Evolutionary conservation across 2,888 invertebrate genomes (phyloP).

Genomic region (Limnephilus auricula): DNA sequence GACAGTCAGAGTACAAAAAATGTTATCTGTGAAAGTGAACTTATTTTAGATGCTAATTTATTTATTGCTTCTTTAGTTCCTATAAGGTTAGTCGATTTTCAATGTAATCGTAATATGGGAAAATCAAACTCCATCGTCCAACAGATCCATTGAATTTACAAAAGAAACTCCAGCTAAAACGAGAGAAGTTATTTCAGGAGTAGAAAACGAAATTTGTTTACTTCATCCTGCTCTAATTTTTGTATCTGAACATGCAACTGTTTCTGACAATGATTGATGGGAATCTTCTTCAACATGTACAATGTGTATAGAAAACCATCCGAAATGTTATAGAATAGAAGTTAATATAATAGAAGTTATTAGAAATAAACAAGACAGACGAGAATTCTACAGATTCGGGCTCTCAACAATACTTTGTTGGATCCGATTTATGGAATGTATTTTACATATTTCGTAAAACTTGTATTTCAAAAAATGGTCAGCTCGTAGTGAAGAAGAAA

Average conservation of each 20-base stretch:
- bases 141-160: neutral
- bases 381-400: conserved; percentile 18
- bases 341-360: too few relatives aligned
- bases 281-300: conserved; percentile 58
- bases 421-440: conserved; percentile 24
- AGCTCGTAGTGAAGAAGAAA: too few relatives aligned
- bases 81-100: neutral
- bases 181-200: neutral
- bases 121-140: too few relatives aligned
- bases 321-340: too few relatives aligned
- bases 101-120: neutral
- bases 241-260: neutral
- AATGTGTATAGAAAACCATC: conserved; percentile 65
- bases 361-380: conserved; percentile 22
- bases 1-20: neutral
- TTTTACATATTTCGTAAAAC: conserved; percentile 8
- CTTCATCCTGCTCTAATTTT: neutral
- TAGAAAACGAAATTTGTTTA: conserved; percentile 8
- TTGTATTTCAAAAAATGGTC: conserved; percentile 1
- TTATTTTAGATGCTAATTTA: conserved; percentile 21
- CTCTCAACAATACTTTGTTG: conserved; percentile 22
- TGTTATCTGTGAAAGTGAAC: neutral
- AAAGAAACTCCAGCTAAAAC: conserved; percentile 25
- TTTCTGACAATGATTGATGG: conserved; percentile 67
- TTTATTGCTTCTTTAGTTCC: conserved; percentile 2